Conservation (phyloP, 2,113 vertebrate genomes). For the Macroglossus sobrinus region DNA sequence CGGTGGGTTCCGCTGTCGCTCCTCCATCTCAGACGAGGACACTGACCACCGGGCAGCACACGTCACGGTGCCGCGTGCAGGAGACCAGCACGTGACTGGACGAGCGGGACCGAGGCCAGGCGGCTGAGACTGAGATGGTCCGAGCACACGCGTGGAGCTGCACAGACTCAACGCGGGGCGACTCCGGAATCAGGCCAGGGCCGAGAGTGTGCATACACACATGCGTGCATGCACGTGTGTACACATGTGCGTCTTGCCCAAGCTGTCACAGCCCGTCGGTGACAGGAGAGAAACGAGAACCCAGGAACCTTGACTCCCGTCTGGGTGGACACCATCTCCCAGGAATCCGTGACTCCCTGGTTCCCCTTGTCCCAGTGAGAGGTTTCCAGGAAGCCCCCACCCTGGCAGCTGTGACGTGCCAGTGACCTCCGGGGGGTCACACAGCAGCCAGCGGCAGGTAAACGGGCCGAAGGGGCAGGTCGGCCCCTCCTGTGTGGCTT, state of each 20-base stretch:
- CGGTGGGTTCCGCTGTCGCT: neutral
- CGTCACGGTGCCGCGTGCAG: accelerated
- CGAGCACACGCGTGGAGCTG: accelerated
- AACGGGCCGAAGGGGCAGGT: neutral
- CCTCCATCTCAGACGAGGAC: neutral
- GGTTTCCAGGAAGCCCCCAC: neutral
- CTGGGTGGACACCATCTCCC: neutral
- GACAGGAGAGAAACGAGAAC: neutral
- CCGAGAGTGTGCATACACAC: neutral
- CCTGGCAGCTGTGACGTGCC: neutral
- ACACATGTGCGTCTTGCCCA: accelerated
- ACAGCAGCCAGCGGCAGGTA: neutral
- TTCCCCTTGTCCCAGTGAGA: neutral
- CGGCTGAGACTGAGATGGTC: neutral
- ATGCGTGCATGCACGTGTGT: neutral
- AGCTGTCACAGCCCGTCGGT: neutral
- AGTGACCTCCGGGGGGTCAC: neutral
- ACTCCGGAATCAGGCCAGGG: neutral
- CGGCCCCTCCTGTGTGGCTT: neutral
- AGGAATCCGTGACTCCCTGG: neutral
- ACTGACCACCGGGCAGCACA: neutral
- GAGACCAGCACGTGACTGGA: neutral
- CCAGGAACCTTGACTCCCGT: neutral
- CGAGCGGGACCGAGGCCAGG: too few relatives aligned
- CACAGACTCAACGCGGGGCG: neutral